Evolutionary conservation across 1,140 invertebrate genomes (phyloP), one percentile per base, ranked within the genome.

Genomic region (Rhopalosiphum padi): DNA sequence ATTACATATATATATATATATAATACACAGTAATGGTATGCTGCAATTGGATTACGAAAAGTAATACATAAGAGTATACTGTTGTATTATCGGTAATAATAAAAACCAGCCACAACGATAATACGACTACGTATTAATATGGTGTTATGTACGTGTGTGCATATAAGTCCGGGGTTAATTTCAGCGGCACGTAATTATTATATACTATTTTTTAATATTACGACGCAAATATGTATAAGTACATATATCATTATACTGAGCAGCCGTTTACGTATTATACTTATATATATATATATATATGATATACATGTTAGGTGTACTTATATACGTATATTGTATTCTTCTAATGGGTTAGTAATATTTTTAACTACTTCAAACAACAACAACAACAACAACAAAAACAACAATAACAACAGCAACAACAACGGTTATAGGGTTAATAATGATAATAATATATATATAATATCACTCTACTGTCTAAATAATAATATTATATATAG

Each of bases 311-410:
- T 60, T 77, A 77, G n/a, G n/a, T 23, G 23, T 83, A 46, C n/a
- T 37, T 41, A 41, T 46, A 86, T 86, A 86, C 18, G 37, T 46
- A 15, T 87, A 41, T 25, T 7, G 23, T 60, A 89, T 89, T 77
- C n/a, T 89, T 83, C n/a, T 46, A 25, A 77, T 68, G 51, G 46
- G 91, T 93, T 93, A 93, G 91, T 93, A 93, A 86, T 93, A 55
- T 51, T 85, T 83, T 35, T 85, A 93, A 93, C 91, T 93, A 93
- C 91, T 85, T 93, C 91, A 93, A 93, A 93, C 77, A 93, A 93
- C 90, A 92, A 92, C 77, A 93, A 93, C 90, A 92, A 92, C 90
- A 60, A 41, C 51, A 89, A 89, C 6, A 53, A 89, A 11, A 55
- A 87, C 43, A 87, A 30, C 41, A 48, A 55, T 35, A 90, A 90